Evolutionary conservation across 2,797 vertebrate genomes (phyloP).

Genomic region (Acridotheres tristis): DNA sequence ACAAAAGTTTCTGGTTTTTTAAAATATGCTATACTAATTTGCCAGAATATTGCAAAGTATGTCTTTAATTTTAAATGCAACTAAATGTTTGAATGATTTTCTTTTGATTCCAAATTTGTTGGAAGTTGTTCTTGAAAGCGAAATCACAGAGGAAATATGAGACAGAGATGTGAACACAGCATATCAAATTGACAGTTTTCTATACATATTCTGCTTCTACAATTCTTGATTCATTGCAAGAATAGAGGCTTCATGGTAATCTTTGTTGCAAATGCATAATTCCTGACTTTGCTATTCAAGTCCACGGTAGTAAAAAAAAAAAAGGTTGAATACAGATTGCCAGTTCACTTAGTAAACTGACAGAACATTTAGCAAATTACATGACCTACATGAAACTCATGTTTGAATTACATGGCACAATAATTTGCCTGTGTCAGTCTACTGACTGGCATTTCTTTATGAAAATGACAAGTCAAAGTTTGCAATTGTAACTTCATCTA

Average conservation of each 20-base stretch:
- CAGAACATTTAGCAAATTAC: neutral
- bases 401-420: neutral
- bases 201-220: neutral
- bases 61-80: neutral
- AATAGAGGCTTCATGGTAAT: neutral
- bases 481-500: neutral
- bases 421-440: conserved; percentile 25
- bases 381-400: neutral
- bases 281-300: neutral
- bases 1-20: neutral
- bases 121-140: neutral
- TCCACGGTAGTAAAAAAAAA: neutral
- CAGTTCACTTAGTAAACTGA: neutral
- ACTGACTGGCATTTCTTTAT: neutral
- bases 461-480: neutral
- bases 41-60: neutral
- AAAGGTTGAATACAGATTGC: neutral
- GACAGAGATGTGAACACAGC: neutral
- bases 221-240: neutral
- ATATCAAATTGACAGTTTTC: neutral
- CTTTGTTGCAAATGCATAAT: neutral
- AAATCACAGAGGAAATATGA: neutral
- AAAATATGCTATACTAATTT: neutral
- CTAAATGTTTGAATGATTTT: neutral
- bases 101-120: neutral